Percentiles rank a stretch among this genome's conserved stretches.
phyloP scores from a whole-genome alignment of 2,113 vertebrate genomes.

The Gambusia holbrooki region DNA sequence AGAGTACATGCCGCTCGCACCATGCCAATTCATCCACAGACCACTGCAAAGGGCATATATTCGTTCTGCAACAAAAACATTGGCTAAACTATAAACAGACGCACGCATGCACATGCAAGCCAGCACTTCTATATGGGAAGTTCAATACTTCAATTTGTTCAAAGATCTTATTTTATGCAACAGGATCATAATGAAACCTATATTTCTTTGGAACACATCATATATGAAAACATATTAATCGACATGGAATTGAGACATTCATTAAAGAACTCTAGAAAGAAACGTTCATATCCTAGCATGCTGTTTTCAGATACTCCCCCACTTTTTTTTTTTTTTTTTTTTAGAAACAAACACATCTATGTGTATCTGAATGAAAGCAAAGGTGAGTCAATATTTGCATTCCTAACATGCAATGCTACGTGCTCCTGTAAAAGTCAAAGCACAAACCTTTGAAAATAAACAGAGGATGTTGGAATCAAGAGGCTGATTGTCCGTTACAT shows the following conservation, averaged over 20 bases:
- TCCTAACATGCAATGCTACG: conserved; percentile 31
- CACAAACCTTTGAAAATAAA: conserved; percentile 45
- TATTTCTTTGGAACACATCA: conserved; percentile 8
- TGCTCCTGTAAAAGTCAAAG: conserved; percentile 22
- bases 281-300: conserved; percentile 5
- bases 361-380: conserved; percentile 31
- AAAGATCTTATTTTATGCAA: background rate
- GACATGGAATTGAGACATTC: background rate
- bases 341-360: conserved; percentile 37
- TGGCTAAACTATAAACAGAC: conserved; percentile 37
- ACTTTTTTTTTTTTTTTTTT: conserved; percentile 1
- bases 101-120: conserved; percentile 10
- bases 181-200: background rate
- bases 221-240: background rate
- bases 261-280: background rate
- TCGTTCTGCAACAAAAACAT: conserved; percentile 52
- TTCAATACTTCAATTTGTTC: background rate
- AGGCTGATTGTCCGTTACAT: conserved; percentile 36
- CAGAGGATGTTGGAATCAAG: conserved; percentile 47
- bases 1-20: conserved; percentile 42
- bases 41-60: conserved; percentile 37
- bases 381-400: conserved; percentile 55
- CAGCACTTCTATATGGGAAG: background rate
- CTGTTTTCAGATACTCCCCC: conserved; percentile 8
- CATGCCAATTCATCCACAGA: conserved; percentile 48